Conservation (phyloP, 2,797 vertebrate genomes). For the Peromyscus nudipes region DNA sequence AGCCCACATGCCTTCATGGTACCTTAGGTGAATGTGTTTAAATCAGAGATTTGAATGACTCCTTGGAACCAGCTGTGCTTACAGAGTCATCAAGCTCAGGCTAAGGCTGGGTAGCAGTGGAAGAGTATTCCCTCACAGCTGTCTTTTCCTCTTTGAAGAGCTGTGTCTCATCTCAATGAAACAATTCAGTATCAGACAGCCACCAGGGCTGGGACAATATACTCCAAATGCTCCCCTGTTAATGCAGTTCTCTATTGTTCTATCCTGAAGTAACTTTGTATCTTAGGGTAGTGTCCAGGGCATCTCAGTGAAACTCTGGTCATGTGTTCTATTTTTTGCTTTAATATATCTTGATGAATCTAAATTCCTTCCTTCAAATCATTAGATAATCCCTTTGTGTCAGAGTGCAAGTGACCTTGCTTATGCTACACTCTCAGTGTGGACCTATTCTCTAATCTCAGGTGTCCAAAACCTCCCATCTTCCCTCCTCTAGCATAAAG, state of each 20-base stretch:
- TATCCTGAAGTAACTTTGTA: background rate
- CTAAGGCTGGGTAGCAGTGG: too few relatives aligned
- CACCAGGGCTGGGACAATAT: background rate
- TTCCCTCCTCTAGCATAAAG: background rate
- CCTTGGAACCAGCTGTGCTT: background rate
- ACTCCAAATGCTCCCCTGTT: background rate
- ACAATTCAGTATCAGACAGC: background rate
- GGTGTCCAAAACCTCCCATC: background rate
- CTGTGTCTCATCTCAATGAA: background rate
- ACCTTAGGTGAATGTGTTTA: background rate
- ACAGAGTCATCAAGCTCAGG: background rate
- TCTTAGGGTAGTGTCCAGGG: background rate
- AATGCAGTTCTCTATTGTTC: background rate
- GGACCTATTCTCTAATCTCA: background rate
- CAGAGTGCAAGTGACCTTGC: background rate
- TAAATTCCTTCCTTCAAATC: background rate
- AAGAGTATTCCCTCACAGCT: too few relatives aligned
- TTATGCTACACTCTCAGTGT: background rate
- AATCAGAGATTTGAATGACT: background rate
- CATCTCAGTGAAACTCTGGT: background rate
- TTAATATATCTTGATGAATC: background rate
- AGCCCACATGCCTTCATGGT: background rate
- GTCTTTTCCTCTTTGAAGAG: background rate
- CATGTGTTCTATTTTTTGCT: background rate
- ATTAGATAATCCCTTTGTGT: background rate